Base-by-base conservation (phyloP, 2,888 invertebrate species). In the Leucophenga montana region DNA sequence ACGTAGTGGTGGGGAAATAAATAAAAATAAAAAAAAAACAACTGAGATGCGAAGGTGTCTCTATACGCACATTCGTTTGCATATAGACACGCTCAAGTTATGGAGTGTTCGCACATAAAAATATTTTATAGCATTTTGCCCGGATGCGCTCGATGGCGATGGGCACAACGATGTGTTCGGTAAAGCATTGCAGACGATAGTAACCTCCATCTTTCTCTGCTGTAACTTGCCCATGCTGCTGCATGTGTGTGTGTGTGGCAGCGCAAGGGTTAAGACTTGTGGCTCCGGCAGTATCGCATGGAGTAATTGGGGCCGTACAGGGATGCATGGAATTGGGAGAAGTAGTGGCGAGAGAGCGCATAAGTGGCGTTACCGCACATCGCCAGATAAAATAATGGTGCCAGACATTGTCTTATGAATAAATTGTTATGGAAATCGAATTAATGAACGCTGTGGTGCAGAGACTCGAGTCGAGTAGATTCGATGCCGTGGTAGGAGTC, bases 381-480 rank as follows among this genome's bases (percentile, higher is more conserved):
- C 83, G 85, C 85, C 84, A 86, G 86, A 86, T 86, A 86, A 86
- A 85, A 87, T 88, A 85, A 88, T 87, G 86, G 85, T 87, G 85
- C 87, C 86, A 88, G 88, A 88, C 89, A 88, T 86, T 86, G 88
- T 88, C 88, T 88, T 88, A 88, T 88, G 89, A 88, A 88, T 88
- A 88, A 88, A 88, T 88, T 88, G 89, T 88, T 88, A 88, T 88
- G 89, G 88, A 88, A 88, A 88, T 88, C 88, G 89, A 88, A 88
- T 88, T 88, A 88, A 88, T 88, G 88, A 88, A 88, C 87, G 86
- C 87, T 84, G 82, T 80, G 83, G 78, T 77, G 82, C 83, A 82
- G 81, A 81, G 80, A 84, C 84, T 75, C 74, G 80, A 33, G 33
- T n/a, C 59, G 65, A 71, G 65, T 16, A 53, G 69, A 57, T 56